Evolutionary conservation across 2,888 invertebrate species (phyloP), one percentile per base, ranked within the genome.

Genomic region (Escarpia spicata): DNA sequence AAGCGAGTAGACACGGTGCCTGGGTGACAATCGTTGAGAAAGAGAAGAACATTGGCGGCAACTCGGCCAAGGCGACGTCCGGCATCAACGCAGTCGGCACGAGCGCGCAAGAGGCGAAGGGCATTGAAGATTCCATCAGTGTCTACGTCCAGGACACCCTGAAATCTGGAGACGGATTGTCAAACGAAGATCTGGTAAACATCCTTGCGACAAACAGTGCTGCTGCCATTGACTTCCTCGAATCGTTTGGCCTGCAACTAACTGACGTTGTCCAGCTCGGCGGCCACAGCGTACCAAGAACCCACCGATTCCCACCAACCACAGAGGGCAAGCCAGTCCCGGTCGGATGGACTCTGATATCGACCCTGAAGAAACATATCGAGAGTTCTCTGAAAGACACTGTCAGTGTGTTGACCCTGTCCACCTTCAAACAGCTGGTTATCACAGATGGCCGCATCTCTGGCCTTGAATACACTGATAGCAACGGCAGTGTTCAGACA

Each of bases 81-180:
- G 94, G 94, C 6, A 94, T 94, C 19, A 94, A 94, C 91, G 94
- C 92, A 52, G 94, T 92, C 9, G 93, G 90, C 43, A 93, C 94
- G 0, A 58, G 91, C n/a, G 90, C 92, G 12, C 94, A 94, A 92
- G n/a, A 91, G 45, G 92, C 89, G 15, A 37, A 92, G 19, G 93
- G 92, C 15, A 93, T 94, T 26, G 91, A 60, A 6, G 94, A 94
- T 93, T 91, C 91, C 12, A 60, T 94, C 31, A 92, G 90, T 15
- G 19, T n/a, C 9, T 94, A 93, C 91, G 60, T 92, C 31, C 60
- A 93, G 92, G 92, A 93, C 90, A 93, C 90, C 45, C 52, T 92
- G 91, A 91, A 43, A 26, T 31, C 58, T 19, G 94, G 93, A 90
- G 94, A 91, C 90, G 94, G 94, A 52, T 60, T 93, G 43, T 93